A percentile compares a stretch with the other conserved stretches of the same genome.
Conservation (phyloP, 64 coral and sea anemone genomes). For the Stichodactyla mertensii region DNA sequence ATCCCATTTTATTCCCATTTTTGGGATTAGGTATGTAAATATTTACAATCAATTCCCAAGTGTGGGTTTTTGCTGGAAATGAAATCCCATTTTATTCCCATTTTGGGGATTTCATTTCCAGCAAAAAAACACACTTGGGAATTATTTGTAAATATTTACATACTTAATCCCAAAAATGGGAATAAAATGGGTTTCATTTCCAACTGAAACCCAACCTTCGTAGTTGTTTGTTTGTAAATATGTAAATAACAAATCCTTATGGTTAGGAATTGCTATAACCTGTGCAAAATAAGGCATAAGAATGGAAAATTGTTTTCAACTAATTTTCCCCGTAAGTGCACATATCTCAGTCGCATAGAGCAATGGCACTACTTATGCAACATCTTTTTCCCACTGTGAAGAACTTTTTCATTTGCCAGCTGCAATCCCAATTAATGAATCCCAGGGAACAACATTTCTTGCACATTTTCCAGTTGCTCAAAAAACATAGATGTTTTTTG, state of each 20-base stretch:
- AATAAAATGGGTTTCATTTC: background rate
- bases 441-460: conserved; percentile 47
- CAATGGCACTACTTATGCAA: background rate
- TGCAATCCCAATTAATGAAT: conserved; percentile 42
- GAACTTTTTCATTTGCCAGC: conserved; percentile 22
- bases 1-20: no score
- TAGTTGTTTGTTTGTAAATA: no score
- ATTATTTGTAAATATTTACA: background rate
- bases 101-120: conserved; percentile 6
- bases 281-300: no score
- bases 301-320: no score
- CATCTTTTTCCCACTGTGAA: conserved; percentile 23
- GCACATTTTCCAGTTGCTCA: conserved; percentile 39
- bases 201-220: no score
- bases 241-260: no score
- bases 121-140: background rate
- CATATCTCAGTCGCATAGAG: background rate
- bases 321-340: no score
- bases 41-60: no score
- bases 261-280: no score
- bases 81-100: no score
- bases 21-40: no score
- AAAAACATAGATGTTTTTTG: conserved; percentile 39
- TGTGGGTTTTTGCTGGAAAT: no score
- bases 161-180: background rate